Percentiles rank a stretch among this genome's conserved stretches.
phyloP scores from a whole-genome alignment of 2,888 invertebrate genomes.

The Criorhina ranunculi region DNA sequence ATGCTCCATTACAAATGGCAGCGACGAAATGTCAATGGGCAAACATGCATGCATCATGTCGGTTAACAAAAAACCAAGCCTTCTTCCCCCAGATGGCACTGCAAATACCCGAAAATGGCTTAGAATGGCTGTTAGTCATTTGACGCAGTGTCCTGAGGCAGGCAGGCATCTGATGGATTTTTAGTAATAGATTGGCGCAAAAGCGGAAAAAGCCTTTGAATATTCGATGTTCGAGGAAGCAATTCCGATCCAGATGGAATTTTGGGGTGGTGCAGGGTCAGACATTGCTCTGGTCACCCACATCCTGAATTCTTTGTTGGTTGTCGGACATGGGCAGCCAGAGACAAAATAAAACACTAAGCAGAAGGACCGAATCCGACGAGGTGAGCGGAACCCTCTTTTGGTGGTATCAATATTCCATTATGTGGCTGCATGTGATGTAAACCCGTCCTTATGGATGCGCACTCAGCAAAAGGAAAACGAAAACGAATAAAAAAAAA shows the following conservation, averaged over 20 bases:
- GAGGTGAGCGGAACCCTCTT: slow-evolving; percentile 50
- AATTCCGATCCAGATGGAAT: slow-evolving; percentile 56
- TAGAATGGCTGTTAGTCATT: slow-evolving; percentile 65
- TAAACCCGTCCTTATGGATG: slow-evolving; percentile 45
- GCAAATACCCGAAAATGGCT: slow-evolving; percentile 54
- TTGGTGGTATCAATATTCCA: slow-evolving; percentile 63
- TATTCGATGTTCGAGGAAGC: slow-evolving; percentile 67
- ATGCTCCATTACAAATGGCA: slow-evolving; percentile 62
- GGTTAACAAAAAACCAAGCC: slow-evolving; percentile 17
- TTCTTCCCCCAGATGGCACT: slow-evolving; percentile 43
- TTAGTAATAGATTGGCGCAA: slow-evolving; percentile 66
- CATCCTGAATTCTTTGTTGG: slow-evolving; percentile 55
- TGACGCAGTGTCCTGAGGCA: slow-evolving; percentile 6
- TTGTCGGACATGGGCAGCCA: slow-evolving; percentile 13
- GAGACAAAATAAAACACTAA: slow-evolving; percentile 32
- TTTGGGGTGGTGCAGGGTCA: slow-evolving; percentile 26
- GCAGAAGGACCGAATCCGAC: slow-evolving; percentile 23
- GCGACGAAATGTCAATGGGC: slow-evolving; percentile 68
- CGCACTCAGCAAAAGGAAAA: slow-evolving; percentile 44
- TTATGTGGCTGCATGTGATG: slow-evolving; percentile 65
- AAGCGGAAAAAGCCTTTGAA: slow-evolving; percentile 69
- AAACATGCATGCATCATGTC: slow-evolving; percentile 65
- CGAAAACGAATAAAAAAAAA: slow-evolving; percentile 16
- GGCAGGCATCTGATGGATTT: slow-evolving; percentile 51
- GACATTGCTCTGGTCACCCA: slow-evolving; percentile 61